A percentile compares a stretch with the other conserved stretches of the same genome.
Conservation (phyloP, 2,113 vertebrate species). For the Eretmochelys imbricata region DNA sequence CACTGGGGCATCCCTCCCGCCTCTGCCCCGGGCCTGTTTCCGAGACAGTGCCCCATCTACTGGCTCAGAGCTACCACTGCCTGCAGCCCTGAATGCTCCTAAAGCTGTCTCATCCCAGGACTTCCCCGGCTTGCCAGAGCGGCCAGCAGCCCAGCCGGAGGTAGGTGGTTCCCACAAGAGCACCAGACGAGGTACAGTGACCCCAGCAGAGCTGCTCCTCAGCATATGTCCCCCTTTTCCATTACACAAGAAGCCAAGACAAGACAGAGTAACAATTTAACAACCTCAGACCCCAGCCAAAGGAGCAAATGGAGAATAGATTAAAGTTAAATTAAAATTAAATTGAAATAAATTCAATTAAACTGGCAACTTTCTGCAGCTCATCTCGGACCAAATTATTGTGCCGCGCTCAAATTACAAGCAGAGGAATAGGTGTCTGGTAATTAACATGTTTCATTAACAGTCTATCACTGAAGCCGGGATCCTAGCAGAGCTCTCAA, state of each 20-base stretch:
- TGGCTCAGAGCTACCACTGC: not conserved
- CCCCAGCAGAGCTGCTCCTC: not conserved
- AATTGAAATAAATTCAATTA: slow-evolving; percentile 75
- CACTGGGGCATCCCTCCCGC: no score
- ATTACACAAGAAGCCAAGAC: not conserved
- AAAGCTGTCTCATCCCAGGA: no score
- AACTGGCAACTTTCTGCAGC: slow-evolving; percentile 50
- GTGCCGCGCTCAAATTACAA: not conserved
- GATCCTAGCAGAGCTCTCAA: not conserved
- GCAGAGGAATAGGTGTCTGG: not conserved
- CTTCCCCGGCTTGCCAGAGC: no score
- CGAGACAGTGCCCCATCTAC: not conserved
- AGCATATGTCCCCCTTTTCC: not conserved
- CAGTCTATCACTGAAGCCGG: not conserved
- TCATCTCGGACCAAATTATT: slow-evolving; percentile 61
- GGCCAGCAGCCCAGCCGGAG: not conserved
- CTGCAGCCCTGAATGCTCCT: no score
- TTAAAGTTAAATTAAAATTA: slow-evolving; percentile 72
- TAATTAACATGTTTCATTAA: slow-evolving; percentile 36
- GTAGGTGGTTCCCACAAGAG: not conserved
- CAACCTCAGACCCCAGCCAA: slow-evolving; percentile 25
- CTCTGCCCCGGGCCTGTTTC: not conserved
- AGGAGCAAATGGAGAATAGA: slow-evolving; percentile 47
- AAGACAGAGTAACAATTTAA: slow-evolving; percentile 15
- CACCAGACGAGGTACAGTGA: not conserved